Evolutionary conservation across 2,113 vertebrate species (phyloP), one percentile per base, ranked within the genome.

Genomic region (Oreochromis tanganicae): DNA sequence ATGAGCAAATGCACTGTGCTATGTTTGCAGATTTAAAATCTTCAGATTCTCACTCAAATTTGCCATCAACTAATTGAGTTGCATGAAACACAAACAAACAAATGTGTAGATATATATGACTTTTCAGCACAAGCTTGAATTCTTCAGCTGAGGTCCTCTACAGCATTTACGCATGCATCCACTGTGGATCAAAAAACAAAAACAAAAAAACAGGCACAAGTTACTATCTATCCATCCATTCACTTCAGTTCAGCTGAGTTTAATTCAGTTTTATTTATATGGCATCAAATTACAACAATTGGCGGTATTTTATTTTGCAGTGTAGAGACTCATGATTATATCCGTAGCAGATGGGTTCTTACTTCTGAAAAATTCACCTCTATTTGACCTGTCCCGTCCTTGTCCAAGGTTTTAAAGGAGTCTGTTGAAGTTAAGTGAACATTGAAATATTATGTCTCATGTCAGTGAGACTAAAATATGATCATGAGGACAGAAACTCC

Each of bases 331-430:
- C 17, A 57, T 17, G 4, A 21, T 27, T 75, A 2, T 13, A 52
- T 27, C 1, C 36, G 38, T 54, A 34, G 61, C n/a, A 61, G 24
- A 24, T 1, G 1, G 5, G 6, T 24, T 87, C 56, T 82, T 85
- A 97, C 97, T 97, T 97, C 92, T 88, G 89, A 81, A 34, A 97
- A 78, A 50, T 92, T 92, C 1, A 98, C 91, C 59, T 96, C 91
- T 81, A 98, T 94, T 0, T 92, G 54, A 2, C 97, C 97, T 1
- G 95, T 92, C 1, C 19, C 87, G 2, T 93, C 68, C 38, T 91
- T 85, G 38, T 93, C 90, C 82, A 93, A 27, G 14, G 85, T 79
- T 54, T 97, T 96, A 94, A 98, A 98, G 78, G 96, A 96, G 1
- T 97, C 97, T 97, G 92, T 90, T 81, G 10, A 89, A 83, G 41